Conservation (phyloP, 2,888 invertebrate species). For the Scaptomyza tumidula region DNA sequence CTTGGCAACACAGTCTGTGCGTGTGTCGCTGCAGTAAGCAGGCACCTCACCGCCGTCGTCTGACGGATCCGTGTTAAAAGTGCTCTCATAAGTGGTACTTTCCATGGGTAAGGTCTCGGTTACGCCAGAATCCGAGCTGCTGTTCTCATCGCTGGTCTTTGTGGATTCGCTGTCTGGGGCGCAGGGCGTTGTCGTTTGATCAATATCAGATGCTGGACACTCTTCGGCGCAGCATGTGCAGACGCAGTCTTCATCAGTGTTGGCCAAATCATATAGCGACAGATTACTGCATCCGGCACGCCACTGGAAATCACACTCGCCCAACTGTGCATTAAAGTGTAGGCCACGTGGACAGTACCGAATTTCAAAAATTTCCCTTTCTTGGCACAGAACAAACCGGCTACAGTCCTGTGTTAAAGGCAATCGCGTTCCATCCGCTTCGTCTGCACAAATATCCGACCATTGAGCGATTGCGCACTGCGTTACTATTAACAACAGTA, state of each 20-base stretch:
- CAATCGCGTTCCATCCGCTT: conserved; percentile 66
- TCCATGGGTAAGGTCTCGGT: conserved; percentile 5
- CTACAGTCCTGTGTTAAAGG: conserved; percentile 65
- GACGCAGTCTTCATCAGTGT: conserved; percentile 34
- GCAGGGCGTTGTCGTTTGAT: conserved; percentile 17
- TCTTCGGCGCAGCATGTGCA: conserved; percentile 62
- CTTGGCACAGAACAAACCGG: conserved; percentile 65
- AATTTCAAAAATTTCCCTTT: conserved; percentile 46
- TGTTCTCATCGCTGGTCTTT: conserved; percentile 2
- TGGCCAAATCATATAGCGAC: conserved; percentile 30
- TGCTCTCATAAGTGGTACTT: conserved; percentile 22
- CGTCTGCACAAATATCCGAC: conserved; percentile 56
- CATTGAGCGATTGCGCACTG: conserved; percentile 17
- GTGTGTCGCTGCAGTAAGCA: conserved; percentile 38
- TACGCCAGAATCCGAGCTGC: conserved; percentile 1
- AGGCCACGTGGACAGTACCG: conserved; percentile 66
- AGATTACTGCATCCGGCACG: conserved; percentile 59
- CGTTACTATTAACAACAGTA: conserved; percentile 28
- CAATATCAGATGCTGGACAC: conserved; percentile 25
- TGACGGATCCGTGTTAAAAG: conserved; percentile 6
- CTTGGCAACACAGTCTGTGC: conserved; percentile 35
- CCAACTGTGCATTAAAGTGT: conserved; percentile 62
- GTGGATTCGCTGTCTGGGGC: conserved; percentile 11
- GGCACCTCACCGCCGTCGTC: conserved; percentile 15
- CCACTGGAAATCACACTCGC: conserved; percentile 72